Percentiles rank a stretch among this genome's conserved stretches.
Evolutionary conservation across 2,888 invertebrate genomes (phyloP).

Genomic region (Deilephila elpenor): DNA sequence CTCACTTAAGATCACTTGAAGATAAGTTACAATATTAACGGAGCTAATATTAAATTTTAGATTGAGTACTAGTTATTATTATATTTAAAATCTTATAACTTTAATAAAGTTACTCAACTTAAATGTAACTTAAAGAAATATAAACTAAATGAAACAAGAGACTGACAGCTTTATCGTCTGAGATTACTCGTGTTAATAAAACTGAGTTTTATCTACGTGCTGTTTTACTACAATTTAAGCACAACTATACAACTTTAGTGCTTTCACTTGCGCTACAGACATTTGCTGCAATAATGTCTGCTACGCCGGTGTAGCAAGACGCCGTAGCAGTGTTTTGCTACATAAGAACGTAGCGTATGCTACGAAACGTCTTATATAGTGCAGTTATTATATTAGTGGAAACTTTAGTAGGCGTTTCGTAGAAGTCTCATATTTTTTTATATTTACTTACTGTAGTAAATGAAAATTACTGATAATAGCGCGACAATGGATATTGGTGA

Average conservation of each 20-base stretch:
- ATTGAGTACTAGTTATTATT: background rate
- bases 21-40: background rate
- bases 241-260: conserved; percentile 1
- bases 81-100: background rate
- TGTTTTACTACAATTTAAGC: conserved; percentile 13
- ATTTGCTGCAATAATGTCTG: conserved; percentile 15
- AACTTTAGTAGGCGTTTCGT: background rate
- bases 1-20: too few relatives aligned
- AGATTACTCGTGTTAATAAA: conserved; percentile 20
- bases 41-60: too few relatives aligned
- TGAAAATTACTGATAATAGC: too few relatives aligned
- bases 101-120: background rate
- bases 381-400: background rate
- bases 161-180: conserved; percentile 11
- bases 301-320: background rate
- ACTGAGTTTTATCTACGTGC: conserved; percentile 5
- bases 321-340: background rate
- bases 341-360: background rate
- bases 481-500: too few relatives aligned
- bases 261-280: background rate
- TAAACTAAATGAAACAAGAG: background rate
- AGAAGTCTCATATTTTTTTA: background rate
- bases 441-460: background rate
- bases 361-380: background rate
- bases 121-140: background rate